A percentile compares a stretch with the other conserved stretches of the same genome.
phyloP scores from a whole-genome alignment of 2,113 vertebrate species.

The Odontophorus gujanensis region DNA sequence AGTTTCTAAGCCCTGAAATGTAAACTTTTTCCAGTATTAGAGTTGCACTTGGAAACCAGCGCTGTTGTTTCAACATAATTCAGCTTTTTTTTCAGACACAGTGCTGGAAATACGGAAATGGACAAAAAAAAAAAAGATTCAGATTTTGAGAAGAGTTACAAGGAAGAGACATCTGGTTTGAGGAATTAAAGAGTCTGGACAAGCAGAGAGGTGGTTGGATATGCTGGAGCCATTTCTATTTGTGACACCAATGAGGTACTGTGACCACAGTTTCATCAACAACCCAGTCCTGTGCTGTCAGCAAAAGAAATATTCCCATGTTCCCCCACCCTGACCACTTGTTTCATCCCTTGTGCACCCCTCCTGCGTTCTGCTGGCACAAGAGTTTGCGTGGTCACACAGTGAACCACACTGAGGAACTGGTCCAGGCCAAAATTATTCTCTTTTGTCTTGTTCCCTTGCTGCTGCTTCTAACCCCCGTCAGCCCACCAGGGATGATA shows the following conservation, averaged over 20 bases:
- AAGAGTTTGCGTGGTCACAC: not conserved
- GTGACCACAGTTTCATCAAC: not conserved
- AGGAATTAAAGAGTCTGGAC: conserved; percentile 1
- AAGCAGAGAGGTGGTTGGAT: not conserved
- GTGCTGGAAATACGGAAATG: not conserved
- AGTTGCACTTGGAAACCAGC: conserved; percentile 15
- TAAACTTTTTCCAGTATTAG: not conserved
- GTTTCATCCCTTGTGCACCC: not conserved
- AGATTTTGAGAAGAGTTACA: conserved; percentile 7
- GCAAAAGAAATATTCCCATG: conserved; percentile 36
- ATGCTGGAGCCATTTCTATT: not conserved
- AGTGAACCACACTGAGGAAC: not conserved
- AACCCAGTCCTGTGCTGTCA: not conserved
- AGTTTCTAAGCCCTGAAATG: not conserved
- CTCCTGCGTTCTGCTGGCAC: conserved; percentile 27
- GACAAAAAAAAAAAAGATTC: not conserved
- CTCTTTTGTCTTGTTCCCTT: not conserved
- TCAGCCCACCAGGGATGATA: not conserved
- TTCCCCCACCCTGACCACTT: conserved; percentile 27
- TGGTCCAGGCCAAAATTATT: conserved; percentile 1
- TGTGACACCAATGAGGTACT: conserved; percentile 28
- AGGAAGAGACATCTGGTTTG: conserved; percentile 29
- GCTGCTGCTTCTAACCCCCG: not conserved
- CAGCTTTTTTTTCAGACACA: not conserved
- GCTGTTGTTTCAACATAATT: not conserved